phyloP scores from a whole-genome alignment of 2,113 vertebrate species.

The Tupaia chinensis region DNA sequence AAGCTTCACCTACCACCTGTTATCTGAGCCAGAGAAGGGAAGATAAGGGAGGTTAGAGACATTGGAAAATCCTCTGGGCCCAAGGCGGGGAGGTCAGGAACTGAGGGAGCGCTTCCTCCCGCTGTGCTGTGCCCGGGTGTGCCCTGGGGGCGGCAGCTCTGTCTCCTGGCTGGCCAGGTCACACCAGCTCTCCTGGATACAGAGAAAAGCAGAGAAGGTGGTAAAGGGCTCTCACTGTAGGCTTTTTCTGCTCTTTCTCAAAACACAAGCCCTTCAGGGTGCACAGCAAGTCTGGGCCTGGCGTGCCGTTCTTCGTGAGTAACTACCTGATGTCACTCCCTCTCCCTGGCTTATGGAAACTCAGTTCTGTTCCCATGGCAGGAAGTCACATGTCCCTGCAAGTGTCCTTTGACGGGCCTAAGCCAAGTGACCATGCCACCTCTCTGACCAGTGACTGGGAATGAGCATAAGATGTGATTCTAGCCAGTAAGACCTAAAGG shows the following conservation, averaged over 20 bases:
- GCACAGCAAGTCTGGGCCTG: neutral
- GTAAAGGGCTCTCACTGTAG: neutral
- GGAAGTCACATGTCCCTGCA: neutral
- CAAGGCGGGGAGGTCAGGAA: neutral
- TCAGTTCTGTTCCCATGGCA: neutral
- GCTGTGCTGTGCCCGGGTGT: too few relatives aligned
- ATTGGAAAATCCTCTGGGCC: neutral
- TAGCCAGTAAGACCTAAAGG: neutral
- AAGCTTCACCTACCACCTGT: slow-evolving; percentile 38
- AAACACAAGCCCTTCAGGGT: neutral
- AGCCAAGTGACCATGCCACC: neutral
- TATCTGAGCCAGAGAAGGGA: slow-evolving; percentile 36
- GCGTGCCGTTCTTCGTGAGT: neutral
- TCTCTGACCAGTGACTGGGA: neutral
- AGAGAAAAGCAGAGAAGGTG: neutral
- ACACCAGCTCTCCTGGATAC: neutral
- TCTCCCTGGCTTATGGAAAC: neutral
- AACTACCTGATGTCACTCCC: neutral
- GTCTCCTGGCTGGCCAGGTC: neutral
- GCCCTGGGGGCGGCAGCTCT: too few relatives aligned
- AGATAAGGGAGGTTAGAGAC: slow-evolving; percentile 12
- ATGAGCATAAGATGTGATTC: neutral
- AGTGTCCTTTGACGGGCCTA: neutral
- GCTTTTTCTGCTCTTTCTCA: neutral
- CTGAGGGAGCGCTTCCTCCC: neutral